Conservation (phyloP, 2,888 invertebrate genomes). For the Escarpia spicata region DNA sequence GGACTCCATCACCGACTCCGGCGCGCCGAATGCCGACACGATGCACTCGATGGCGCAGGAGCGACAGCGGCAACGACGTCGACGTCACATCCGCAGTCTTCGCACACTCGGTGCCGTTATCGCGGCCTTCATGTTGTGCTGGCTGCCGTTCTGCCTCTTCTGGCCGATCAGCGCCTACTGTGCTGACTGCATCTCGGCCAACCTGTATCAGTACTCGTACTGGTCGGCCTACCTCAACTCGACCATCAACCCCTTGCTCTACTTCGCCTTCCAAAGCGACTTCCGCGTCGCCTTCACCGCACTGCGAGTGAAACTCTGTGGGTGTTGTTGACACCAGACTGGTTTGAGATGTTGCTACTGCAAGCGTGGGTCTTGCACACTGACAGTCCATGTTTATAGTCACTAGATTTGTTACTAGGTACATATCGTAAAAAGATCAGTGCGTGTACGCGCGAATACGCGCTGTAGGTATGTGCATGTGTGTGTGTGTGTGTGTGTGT, state of each 20-base stretch:
- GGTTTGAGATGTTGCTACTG: too few relatives aligned
- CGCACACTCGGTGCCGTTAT: conserved; percentile 46
- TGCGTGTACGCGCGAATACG: too few relatives aligned
- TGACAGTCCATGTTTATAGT: neutral
- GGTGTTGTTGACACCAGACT: neutral
- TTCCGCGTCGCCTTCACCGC: conserved; percentile 27
- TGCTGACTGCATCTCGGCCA: conserved; percentile 31
- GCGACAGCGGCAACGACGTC: conserved; percentile 5
- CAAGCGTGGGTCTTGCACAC: too few relatives aligned
- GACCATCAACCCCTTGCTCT: conserved; percentile 37
- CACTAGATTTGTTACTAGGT: neutral
- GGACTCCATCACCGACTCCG: neutral
- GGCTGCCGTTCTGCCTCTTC: conserved; percentile 51
- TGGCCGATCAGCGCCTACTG: conserved; percentile 47
- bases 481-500: neutral
- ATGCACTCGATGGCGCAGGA: neutral
- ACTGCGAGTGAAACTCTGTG: neutral
- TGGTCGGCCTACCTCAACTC: conserved; percentile 41
- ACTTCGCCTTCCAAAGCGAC: conserved; percentile 35
- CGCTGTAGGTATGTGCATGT: neutral
- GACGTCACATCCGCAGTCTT: conserved; percentile 31
- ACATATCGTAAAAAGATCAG: too few relatives aligned
- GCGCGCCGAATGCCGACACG: neutral
- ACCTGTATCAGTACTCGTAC: conserved; percentile 32
- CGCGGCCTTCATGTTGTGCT: conserved; percentile 50